These are phyloP conservation scores for Clarias gariepinus DNA, from an alignment of 2,113 vertebrate genomes.

Conservation along the genomic window DNA sequence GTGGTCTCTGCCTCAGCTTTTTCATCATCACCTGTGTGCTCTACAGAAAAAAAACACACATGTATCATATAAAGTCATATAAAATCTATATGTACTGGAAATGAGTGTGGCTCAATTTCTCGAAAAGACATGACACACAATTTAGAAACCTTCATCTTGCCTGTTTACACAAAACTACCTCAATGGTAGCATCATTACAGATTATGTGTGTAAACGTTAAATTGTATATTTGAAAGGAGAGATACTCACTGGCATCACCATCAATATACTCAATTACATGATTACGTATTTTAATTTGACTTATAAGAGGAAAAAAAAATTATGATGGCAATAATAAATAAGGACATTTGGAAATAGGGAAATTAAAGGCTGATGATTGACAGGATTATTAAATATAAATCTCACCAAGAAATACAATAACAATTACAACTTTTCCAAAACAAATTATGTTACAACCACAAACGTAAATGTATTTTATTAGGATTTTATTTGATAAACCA, in stretches of 20 bases:
- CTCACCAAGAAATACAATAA: not conserved
- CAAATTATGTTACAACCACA: too few relatives aligned
- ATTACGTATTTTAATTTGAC: not conserved
- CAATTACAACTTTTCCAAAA: not conserved
- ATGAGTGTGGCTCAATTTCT: not conserved
- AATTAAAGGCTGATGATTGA: not conserved
- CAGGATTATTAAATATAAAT: not conserved
- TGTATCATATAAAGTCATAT: not conserved
- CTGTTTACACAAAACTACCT: not conserved
- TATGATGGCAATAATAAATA: not conserved
- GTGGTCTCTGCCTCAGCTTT: conserved; percentile 50
- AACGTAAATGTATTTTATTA: too few relatives aligned
- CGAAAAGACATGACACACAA: not conserved
- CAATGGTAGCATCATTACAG: not conserved
- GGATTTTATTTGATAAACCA: too few relatives aligned
- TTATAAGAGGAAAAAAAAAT: too few relatives aligned
- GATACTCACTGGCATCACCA: not conserved
- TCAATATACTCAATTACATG: not conserved
- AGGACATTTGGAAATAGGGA: not conserved
- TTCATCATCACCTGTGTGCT: conserved; percentile 42
- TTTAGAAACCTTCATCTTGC: not conserved
- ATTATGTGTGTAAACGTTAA: not conserved
- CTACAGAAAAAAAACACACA: conserved; percentile 15
- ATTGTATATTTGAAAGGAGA: not conserved
- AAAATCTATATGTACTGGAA: not conserved